Conservation (phyloP, 1,140 invertebrate genomes). For the Micrasema minimum region DNA sequence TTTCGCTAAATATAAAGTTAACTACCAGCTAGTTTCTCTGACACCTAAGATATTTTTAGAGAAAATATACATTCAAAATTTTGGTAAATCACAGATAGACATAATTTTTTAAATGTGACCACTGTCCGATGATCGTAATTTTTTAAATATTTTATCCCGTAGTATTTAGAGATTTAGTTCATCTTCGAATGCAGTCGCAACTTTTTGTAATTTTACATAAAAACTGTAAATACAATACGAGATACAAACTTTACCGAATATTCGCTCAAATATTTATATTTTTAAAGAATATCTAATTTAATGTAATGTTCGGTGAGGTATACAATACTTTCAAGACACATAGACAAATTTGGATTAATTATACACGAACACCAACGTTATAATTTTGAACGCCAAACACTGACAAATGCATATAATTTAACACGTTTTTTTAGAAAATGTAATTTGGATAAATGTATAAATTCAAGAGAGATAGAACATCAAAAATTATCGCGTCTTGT, state of each 20-base stretch:
- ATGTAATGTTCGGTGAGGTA: slow-evolving; percentile 58
- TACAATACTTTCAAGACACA: slow-evolving; percentile 65
- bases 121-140: slow-evolving; percentile 42
- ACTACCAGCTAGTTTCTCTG: slow-evolving; percentile 48
- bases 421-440: slow-evolving; percentile 48
- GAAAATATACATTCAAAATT: slow-evolving; percentile 68
- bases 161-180: slow-evolving; percentile 21
- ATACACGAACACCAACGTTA: slow-evolving; percentile 51
- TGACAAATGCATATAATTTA: slow-evolving; percentile 51
- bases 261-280: slow-evolving; percentile 25
- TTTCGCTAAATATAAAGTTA: slow-evolving; percentile 58
- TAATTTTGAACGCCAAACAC: slow-evolving; percentile 53
- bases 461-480: slow-evolving; percentile 53
- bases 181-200: slow-evolving; percentile 31
- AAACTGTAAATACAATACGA: slow-evolving; percentile 46
- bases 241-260: slow-evolving; percentile 38
- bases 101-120: slow-evolving; percentile 60
- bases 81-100: slow-evolving; percentile 68
- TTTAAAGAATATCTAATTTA: slow-evolving; percentile 35
- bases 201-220: slow-evolving; percentile 36
- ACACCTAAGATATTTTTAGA: slow-evolving; percentile 65
- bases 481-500: slow-evolving; percentile 50
- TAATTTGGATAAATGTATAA: slow-evolving; percentile 52
- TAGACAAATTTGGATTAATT: slow-evolving; percentile 58
- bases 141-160: slow-evolving; percentile 38